A percentile compares a stretch with the other conserved stretches of the same genome.
phyloP scores from a whole-genome alignment of 35 echinoderm and acorn worm genomes.

The Amphiura filiformis region DNA sequence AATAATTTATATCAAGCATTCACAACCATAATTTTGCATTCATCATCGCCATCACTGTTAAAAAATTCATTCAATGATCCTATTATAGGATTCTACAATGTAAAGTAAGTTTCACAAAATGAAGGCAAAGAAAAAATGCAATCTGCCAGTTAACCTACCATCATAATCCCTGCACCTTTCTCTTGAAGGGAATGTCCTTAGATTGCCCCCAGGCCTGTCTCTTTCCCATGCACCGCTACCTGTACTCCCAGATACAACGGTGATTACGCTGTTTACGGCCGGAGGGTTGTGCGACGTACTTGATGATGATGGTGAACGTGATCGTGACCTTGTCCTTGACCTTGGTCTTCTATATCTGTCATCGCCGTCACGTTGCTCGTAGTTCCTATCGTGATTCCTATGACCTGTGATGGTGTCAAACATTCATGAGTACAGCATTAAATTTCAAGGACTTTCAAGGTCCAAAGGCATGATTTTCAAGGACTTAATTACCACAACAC shows the following conservation, averaged over 20 bases:
- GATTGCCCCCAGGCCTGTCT: background rate
- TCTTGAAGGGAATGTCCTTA: background rate
- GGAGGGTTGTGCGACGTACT: background rate
- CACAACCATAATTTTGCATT: too few relatives aligned
- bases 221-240: background rate
- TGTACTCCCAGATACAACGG: constrained; percentile 32
- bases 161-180: constrained; percentile 72
- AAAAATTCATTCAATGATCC: too few relatives aligned
- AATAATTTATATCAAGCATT: too few relatives aligned
- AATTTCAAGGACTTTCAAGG: too few relatives aligned
- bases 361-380: constrained; percentile 2
- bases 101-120: too few relatives aligned
- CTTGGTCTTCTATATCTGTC: background rate
- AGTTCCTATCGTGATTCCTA: background rate
- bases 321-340: constrained; percentile 7
- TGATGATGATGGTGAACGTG: background rate
- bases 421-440: too few relatives aligned
- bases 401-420: too few relatives aligned
- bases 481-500: too few relatives aligned
- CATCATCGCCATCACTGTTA: too few relatives aligned
- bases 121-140: too few relatives aligned
- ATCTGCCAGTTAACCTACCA: constrained; percentile 15
- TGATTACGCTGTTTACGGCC: constrained; percentile 40
- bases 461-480: too few relatives aligned
- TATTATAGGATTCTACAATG: too few relatives aligned